Base-by-base conservation (phyloP, 2,888 invertebrate genomes). In the Atherix ibis region DNA sequence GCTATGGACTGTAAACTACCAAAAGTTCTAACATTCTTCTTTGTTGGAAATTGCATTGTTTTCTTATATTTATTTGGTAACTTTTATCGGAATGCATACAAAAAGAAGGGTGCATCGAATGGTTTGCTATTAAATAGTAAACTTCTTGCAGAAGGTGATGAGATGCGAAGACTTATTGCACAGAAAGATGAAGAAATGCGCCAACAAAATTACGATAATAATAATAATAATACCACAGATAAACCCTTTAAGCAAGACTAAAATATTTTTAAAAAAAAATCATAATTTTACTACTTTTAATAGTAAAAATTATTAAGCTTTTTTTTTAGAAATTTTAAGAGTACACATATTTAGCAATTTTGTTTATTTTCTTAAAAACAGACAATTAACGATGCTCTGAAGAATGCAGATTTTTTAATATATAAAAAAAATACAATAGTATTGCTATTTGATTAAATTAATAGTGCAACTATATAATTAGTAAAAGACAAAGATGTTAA, bases 51-150 rank as follows among this genome's bases (percentile, higher is more conserved):
- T 45, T 61, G 65, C 3, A 37, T 63, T 18, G 64, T 71, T 29
- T 73, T 72, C 50, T 54, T 73, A 10, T 68, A 67, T 44, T 60
- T 73, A 33, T 73, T 73, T 50, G 55, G 65, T 30, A 65, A 68
- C 41, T 73, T 73, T 52, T 73, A 72, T 47, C 54, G 63, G 37
- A 66, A 67, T 48, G 61, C 71, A 1, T 72, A 72, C 51, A 57
- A 53, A 27, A 30, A 31, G 19, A 31, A 30, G 25, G 30, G 25
- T n/a, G 31, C 30, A 14, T 30, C 30, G 5, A 35, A 35, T 13
- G 18, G 26, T 4, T 15, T 35, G 26, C 17, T 30, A 43, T 52
- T 52, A 30, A 44, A 45, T 17, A 49, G 46, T 28, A 46, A 48
- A 10, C 43, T 48, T 40, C 45, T 49, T 31, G 44, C 47, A 14